Evolutionary conservation across 2,888 invertebrate species (phyloP).

Genomic region (Cheilosia scutellata): DNA sequence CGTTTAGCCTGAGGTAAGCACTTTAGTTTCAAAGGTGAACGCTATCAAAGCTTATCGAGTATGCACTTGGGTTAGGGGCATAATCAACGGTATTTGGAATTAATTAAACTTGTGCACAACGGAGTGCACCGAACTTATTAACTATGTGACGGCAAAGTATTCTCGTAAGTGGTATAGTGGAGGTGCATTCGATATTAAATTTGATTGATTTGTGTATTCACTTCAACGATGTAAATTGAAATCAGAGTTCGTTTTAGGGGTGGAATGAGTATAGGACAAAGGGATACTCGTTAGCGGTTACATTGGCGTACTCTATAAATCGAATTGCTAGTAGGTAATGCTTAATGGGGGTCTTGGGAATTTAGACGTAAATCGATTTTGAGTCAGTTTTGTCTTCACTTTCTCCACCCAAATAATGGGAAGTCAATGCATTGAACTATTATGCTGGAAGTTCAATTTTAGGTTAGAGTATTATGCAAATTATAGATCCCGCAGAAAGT

Average conservation of each 20-base stretch:
- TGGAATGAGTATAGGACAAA: not conserved
- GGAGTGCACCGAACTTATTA: constrained; percentile 29
- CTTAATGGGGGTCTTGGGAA: too few species aligned
- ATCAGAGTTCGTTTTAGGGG: too few species aligned
- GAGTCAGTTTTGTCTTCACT: too few species aligned
- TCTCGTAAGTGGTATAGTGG: not conserved
- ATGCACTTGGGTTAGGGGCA: constrained; percentile 18
- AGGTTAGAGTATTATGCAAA: too few species aligned
- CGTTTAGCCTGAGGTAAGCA: not conserved
- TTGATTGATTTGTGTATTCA: constrained; percentile 12
- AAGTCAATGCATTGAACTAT: too few species aligned
- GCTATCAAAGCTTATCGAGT: not conserved
- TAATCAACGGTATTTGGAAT: constrained; percentile 51
- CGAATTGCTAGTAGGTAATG: too few species aligned
- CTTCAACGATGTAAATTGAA: not conserved
- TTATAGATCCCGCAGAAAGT: too few species aligned
- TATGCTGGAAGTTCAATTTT: too few species aligned
- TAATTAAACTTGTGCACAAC: constrained; percentile 48
- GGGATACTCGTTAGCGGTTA: not conserved
- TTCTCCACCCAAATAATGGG: too few species aligned
- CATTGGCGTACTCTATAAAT: too few species aligned
- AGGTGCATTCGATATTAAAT: not conserved
- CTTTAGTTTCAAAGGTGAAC: not conserved
- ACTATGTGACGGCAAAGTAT: not conserved
- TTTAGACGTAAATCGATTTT: too few species aligned